Percentiles rank a stretch among this genome's conserved stretches.
Conservation (phyloP, 1,140 invertebrate genomes). For the Pseudachorutes palmiensis region DNA sequence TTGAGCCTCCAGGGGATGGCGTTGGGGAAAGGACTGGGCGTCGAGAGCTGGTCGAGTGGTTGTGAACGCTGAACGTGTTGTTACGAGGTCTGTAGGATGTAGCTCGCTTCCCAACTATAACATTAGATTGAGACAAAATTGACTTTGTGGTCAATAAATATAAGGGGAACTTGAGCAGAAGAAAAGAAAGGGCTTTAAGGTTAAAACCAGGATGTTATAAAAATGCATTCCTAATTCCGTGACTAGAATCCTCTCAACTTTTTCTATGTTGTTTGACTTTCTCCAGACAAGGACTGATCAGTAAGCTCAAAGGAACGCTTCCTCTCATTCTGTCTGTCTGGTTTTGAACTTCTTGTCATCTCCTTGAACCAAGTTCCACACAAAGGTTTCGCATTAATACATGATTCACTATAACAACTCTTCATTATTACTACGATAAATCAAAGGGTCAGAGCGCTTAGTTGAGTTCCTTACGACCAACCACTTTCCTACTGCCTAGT, state of each 20-base stretch:
- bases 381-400: too few species aligned
- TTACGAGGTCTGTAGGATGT: constrained; percentile 33
- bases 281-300: background rate
- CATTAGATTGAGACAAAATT: background rate
- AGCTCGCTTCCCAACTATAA: constrained; percentile 28
- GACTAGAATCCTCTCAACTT: background rate
- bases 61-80: constrained; percentile 44
- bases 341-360: too few species aligned
- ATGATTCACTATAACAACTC: too few species aligned
- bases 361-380: too few species aligned
- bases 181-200: background rate
- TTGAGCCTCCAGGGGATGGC: background rate
- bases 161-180: background rate
- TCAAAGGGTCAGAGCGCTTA: too few species aligned
- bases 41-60: constrained; percentile 42
- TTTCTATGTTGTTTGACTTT: background rate
- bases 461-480: too few species aligned
- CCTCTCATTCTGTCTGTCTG: too few species aligned
- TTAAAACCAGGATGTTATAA: background rate
- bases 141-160: background rate
- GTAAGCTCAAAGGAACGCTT: too few species aligned
- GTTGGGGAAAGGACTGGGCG: background rate
- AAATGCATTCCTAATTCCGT: background rate
- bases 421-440: too few species aligned
- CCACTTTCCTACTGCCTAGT: too few species aligned